Base-by-base conservation (phyloP, 2,113 vertebrate genomes). In the Speoplatyrhinus poulsoni region DNA sequence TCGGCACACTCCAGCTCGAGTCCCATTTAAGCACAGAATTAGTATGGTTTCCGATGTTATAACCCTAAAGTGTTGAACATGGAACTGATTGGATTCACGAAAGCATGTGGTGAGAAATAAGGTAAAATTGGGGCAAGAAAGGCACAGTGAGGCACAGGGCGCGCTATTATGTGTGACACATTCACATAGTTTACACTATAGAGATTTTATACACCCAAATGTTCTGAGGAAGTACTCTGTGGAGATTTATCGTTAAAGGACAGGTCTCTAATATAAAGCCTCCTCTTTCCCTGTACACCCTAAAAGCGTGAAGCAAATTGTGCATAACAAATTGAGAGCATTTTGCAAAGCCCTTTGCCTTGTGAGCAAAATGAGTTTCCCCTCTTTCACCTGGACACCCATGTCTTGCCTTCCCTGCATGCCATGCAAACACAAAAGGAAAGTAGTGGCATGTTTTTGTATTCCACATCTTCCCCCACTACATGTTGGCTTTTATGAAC, bases 351-450 rank as follows among this genome's bases (percentile, higher is more conserved):
- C 72, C 71, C 75, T 85, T 84, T 82, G 68, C 77, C 61, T 57
- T 50, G 65, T 68, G 68, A 70, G 68, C 72, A 84, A 79, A 83
- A 87, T 76, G 19, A 52, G 56, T 79, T 85, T 77, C 49, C 53
- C 68, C 75, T 66, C 62, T 82, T 74, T 81, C 59, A 73, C 68
- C 75, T 70, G 69, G 76, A 86, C 72, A 72, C 75, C 73, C 52
- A 68, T 67, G 77, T 81, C 71, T 82, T 62, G 65, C 65, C 71
- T 85, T 86, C 90, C 77, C 87, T 85, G 26, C 77, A 80, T 67
- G 78, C 77, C 65, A 87, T 75, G 74, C 84, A 81, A 87, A 81
- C 82, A 90, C 81, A 78, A 82, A 85, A 79, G 81, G 47, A 81
- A 84, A 70, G 70, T 4, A 3, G 54, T 17, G 17, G 9, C n/a